Conservation (phyloP, 2,797 vertebrate genomes). For the Molossus molossus region DNA sequence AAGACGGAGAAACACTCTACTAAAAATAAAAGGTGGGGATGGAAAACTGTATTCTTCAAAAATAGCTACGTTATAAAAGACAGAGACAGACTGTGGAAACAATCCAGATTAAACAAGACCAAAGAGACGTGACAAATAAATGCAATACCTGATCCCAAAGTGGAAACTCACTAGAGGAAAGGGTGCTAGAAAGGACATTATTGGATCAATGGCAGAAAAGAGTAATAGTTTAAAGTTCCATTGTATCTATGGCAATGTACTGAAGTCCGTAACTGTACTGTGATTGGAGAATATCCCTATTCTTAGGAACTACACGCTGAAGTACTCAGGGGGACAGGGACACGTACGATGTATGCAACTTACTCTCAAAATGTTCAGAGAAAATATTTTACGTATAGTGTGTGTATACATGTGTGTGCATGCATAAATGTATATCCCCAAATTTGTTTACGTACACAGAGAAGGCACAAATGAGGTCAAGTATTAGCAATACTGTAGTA, state of each 20-base stretch:
- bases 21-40: background rate
- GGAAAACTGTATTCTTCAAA: background rate
- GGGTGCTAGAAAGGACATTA: background rate
- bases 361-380: background rate
- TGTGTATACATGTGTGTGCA: background rate
- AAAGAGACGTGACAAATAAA: background rate
- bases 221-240: background rate
- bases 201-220: background rate
- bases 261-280: background rate
- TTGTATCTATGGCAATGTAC: background rate
- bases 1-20: background rate
- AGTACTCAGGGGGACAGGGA: background rate
- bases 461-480: conserved; percentile 9
- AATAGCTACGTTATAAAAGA: background rate
- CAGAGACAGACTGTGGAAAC: conserved; percentile 1
- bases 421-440: background rate
- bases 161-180: background rate
- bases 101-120: background rate
- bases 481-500: background rate
- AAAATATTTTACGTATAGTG: background rate
- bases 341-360: background rate
- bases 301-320: conserved; percentile 10
- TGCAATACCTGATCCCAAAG: background rate
- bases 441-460: background rate
- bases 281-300: background rate